These are phyloP conservation scores for Apostichopus parvimensis DNA, from an alignment of 35 echinoderm and acorn worm species.

Conservation along the genomic window DNA sequence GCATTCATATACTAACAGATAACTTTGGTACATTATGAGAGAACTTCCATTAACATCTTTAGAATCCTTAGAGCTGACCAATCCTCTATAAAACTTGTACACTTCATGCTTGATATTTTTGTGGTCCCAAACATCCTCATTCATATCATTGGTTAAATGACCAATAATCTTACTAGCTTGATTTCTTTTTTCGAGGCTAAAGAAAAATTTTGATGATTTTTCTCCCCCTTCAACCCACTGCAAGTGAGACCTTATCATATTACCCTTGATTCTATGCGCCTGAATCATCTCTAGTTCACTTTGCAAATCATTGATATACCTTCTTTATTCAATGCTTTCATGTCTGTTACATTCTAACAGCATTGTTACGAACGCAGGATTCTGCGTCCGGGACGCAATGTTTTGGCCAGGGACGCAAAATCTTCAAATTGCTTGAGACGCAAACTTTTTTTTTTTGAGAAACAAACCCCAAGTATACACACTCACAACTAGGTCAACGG, in stretches of 20 bases:
- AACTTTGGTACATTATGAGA: too few species aligned
- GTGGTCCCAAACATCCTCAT: neutral
- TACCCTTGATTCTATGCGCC: neutral
- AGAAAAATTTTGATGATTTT: neutral
- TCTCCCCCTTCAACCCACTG: neutral
- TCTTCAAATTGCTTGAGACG: too few species aligned
- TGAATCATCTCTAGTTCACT: neutral
- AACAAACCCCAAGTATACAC: too few species aligned
- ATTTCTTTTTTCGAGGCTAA: neutral
- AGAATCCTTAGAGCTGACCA: neutral
- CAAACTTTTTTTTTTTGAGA: too few species aligned
- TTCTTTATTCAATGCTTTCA: neutral
- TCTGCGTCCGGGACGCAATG: too few species aligned
- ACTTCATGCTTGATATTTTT: neutral
- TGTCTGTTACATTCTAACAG: constrained; percentile 2
- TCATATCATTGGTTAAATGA: neutral
- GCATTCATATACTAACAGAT: too few species aligned
- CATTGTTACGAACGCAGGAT: too few species aligned
- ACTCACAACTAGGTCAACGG: too few species aligned
- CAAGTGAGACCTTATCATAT: too few species aligned
- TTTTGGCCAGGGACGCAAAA: too few species aligned
- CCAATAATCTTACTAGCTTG: neutral
- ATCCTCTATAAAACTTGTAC: neutral
- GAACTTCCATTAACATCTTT: neutral
- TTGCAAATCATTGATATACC: neutral